Evolutionary conservation across 1,140 invertebrate genomes (phyloP), one percentile per base, ranked within the genome.

Genomic region (Cardiocondyla obscurior): DNA sequence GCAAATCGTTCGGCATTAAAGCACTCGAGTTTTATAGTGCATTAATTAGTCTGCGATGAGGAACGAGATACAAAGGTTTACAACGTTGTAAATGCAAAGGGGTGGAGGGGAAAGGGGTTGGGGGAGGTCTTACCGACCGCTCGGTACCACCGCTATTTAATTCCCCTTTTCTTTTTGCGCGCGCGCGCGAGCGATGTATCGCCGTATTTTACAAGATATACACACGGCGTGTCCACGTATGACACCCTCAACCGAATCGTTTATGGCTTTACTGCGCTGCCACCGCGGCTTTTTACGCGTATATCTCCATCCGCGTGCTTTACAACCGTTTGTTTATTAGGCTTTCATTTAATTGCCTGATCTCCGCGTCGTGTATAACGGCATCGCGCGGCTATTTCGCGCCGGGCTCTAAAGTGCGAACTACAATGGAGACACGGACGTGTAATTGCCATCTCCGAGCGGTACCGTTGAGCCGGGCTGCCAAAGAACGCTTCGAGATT

Each of bases 11-110:
- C 36, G 62, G 82, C 65, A 70, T 82, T 83, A 51, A 83, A 83
- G 62, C 49, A 64, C 82, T 74, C 79, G 72, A 67, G 55, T 87
- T 90, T 90, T 90, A 90, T 85, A 64, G 83, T 77, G 77, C 86
- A 90, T 90, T 90, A 90, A 90, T 90, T 90, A 84, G 82, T 81
- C 39, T 65, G 84, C 55, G 85, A 87, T 77, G 82, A 86, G 57
- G 49, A 85, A 83, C 65, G 53, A 73, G 81, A 88, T 87, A 86
- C 82, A 89, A 86, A 85, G 65, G 72, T 90, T 90, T 90, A 90
- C 82, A 90, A 90, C 85, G 83, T 86, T 88, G 65, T 90, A 90
- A 90, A 90, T 70, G 82, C 72, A 81, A 85, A 81, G 33, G 49
- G 19, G 6, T 8, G 44, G 36, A 25, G 7, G 6, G 53, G 12